Evolutionary conservation across 37 sponge, comb jelly and placozoan species (phyloP).

Genomic region (Oscarella lobularis): DNA sequence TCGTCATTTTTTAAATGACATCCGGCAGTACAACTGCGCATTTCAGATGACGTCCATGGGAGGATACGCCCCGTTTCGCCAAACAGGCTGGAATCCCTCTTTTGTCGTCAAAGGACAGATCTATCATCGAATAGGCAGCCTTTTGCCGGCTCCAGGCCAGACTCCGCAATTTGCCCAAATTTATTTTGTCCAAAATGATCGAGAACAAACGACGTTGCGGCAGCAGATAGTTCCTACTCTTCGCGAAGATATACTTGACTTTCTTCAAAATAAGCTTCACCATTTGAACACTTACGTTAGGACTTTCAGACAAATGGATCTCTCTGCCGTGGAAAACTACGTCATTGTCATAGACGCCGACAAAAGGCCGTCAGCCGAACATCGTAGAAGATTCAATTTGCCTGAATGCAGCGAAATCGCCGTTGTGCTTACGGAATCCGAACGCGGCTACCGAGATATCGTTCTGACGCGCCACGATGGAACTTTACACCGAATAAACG

Average conservation of each 20-base stretch:
- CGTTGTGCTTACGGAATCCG: conserved; percentile 11
- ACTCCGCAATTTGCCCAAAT: not conserved
- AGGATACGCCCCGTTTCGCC: no score
- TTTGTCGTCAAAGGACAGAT: not conserved
- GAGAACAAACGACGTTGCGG: not conserved
- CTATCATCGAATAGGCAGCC: not conserved
- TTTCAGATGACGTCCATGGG: no score
- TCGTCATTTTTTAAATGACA: no score
- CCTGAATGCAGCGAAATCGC: conserved; percentile 17
- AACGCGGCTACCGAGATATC: conserved; percentile 1
- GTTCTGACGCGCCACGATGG: not conserved
- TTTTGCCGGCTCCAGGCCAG: not conserved
- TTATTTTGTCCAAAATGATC: not conserved
- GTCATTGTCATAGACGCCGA: conserved; percentile 19
- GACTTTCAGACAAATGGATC: no score
- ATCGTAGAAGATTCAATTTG: conserved; percentile 13
- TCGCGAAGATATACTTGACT: not conserved
- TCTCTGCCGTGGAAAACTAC: not conserved
- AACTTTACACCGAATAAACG: not conserved
- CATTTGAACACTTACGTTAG: no score
- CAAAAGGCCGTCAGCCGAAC: conserved; percentile 9
- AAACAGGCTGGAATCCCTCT: no score
- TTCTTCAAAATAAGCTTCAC: not conserved
- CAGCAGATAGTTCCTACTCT: not conserved
- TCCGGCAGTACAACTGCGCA: no score